Evolutionary conservation across 1,140 invertebrate genomes (phyloP), one percentile per base, ranked within the genome.

Genomic region (Drosophila leontia): DNA sequence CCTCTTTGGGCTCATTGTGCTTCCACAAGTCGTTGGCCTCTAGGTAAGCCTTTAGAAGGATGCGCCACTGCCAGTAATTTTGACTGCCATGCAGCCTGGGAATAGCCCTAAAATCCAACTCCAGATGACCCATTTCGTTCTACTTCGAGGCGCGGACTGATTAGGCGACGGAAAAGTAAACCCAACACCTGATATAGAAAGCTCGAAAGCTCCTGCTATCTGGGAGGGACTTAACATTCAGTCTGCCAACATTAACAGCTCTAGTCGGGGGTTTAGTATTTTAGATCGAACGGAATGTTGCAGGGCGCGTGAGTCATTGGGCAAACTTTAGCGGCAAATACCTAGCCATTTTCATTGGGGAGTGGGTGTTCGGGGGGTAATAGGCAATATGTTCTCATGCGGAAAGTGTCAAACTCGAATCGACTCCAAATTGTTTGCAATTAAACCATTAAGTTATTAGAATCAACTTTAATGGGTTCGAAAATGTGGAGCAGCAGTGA

Each of bases 381-480:
- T 56, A 17, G 32, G 44, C 35, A 42, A 42, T 42, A 59, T 17
- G 48, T 45, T 34, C 42, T 51, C 67, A 81, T 65, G 82, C 78
- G 78, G 68, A 81, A 84, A 86, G 83, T 78, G 65, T 78, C 48
- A 78, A 71, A 50, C 55, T 39, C 35, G 56, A 57, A 59, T 37
- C 26, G 23, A 19, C 75, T 23, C 23, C 34, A 61, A 78, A 78
- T 70, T 51, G 44, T 70, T 51, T 29, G 44, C 80, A 83, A 84
- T 87, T 88, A 88, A 85, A 88, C 80, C 37, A 91, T 91, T 91
- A 91, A 91, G 81, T 87, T 91, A 79, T 91, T 91, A 87, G 59
- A 84, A 84, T 79, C 80, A 68, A 81, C 86, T 88, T 65, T 83
- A 80, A 75, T 44, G 29, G 29, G 29, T 35, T 42, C 5, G 15